These are phyloP conservation scores for Oncorhynchus tshawytscha DNA, from an alignment of 2,113 vertebrate species.

Conservation along the genomic window DNA sequence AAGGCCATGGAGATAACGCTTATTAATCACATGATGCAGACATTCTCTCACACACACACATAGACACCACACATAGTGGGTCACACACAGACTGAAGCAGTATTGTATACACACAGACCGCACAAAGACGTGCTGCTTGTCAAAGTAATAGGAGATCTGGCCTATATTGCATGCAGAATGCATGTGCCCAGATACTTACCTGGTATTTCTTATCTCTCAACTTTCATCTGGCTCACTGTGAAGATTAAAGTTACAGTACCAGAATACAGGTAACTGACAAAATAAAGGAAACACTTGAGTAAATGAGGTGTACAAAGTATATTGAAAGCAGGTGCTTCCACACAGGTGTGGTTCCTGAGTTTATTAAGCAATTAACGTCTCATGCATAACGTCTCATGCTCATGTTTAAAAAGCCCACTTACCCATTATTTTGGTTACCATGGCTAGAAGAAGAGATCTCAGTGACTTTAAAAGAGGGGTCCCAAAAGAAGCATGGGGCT, in stretches of 20 bases:
- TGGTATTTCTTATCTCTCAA: constrained; percentile 1
- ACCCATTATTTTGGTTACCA: too few relatives aligned
- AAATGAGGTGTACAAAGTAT: too few relatives aligned
- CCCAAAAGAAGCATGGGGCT: too few relatives aligned
- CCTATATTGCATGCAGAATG: neutral
- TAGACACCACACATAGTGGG: constrained; percentile 1
- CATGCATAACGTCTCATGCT: too few relatives aligned
- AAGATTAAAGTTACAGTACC: constrained; percentile 46
- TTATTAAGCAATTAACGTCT: too few relatives aligned
- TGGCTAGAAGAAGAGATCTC: too few relatives aligned
- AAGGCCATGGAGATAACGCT: constrained; percentile 53
- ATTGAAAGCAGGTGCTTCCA: too few relatives aligned
- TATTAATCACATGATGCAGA: constrained; percentile 33
- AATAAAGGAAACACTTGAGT: too few relatives aligned
- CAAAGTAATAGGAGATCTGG: neutral
- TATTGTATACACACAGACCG: too few relatives aligned
- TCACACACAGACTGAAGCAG: neutral
- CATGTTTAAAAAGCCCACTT: too few relatives aligned
- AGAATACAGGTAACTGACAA: constrained; percentile 24
- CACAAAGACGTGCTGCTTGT: neutral
- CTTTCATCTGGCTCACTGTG: constrained; percentile 6
- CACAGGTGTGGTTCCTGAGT: too few relatives aligned
- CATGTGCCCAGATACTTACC: neutral
- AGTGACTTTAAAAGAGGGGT: too few relatives aligned
- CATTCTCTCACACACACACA: neutral